A percentile compares a stretch with the other conserved stretches of the same genome.
These are phyloP conservation scores for Noctua comes DNA, from an alignment of 2,888 invertebrate species.

Conservation along the genomic window DNA sequence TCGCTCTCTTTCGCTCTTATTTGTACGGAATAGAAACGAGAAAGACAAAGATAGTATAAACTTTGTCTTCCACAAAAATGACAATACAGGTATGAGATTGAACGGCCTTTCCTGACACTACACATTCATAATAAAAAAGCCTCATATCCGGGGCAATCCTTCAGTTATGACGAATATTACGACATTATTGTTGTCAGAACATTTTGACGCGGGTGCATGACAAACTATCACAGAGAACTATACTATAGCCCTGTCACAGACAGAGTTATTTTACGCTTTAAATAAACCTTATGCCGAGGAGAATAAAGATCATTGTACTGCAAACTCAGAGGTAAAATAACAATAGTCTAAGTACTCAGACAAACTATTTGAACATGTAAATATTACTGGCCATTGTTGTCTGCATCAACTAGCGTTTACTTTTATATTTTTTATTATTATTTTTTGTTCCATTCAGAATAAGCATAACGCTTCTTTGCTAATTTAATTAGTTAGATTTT, in stretches of 20 bases:
- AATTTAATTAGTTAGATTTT: neutral
- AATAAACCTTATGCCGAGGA: neutral
- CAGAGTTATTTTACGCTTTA: neutral
- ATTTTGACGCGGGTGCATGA: constrained; percentile 42
- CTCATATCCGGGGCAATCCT: constrained; percentile 16
- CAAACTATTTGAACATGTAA: neutral
- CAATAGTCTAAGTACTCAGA: neutral
- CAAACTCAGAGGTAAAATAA: neutral
- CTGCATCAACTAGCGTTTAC: neutral
- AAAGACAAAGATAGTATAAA: neutral
- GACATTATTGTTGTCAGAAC: constrained; percentile 26
- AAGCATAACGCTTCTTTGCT: neutral
- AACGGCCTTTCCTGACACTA: constrained; percentile 4
- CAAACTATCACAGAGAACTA: neutral
- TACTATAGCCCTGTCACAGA: neutral
- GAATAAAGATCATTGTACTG: neutral
- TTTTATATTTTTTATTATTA: neutral
- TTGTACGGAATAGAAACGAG: neutral
- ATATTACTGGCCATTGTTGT: constrained; percentile 3
- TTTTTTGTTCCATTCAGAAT: neutral
- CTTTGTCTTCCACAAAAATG: neutral
- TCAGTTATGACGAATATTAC: constrained; percentile 36
- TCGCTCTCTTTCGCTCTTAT: neutral
- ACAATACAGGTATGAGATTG: constrained; percentile 11
- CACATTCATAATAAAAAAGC: constrained; percentile 3